Evolutionary conservation across 2,113 vertebrate species (phyloP), one percentile per base, ranked within the genome.

Genomic region (Phyllostomus discolor): DNA sequence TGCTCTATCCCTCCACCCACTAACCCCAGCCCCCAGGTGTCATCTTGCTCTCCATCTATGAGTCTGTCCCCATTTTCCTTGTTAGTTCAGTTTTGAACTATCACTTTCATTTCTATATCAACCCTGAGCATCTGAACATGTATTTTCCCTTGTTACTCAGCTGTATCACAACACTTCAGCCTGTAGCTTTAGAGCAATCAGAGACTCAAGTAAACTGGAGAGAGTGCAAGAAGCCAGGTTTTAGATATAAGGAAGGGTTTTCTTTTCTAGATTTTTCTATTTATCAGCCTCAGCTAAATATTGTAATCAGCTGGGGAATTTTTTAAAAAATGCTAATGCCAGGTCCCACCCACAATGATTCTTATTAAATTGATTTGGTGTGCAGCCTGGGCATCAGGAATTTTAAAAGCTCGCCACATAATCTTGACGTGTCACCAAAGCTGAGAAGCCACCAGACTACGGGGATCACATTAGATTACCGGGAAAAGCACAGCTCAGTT

Each of bases 391-490:
- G 81, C 41, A 81, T 69, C 15, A 81, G 48, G 33, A 91, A 91
- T 83, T 93, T 96, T 82, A 70, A 82, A 93, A 95, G 24, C 15
- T 95, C 67, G 46, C 48, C 52, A 78, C 88, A 76, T 88, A 88
- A 88, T 91, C 90, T 66, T 82, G 66, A 93, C n/a, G 31, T 59
- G 20, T 26, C 43, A 41, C 72, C 48, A 80, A 94, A 66, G 41
- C 31, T 79, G 57, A 90, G 67, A 96, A 96, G 90, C 41, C 50
- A 86, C n/a, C 33, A 43, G 26, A 14, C 35, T 48, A 28, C 46
- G 1, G 31, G 50, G 33, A 84, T 35, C 76, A 67, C 14, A 59
- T 59, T 85, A 73, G 35, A 72, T 41, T 67, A 38, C 22, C 75
- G 19, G 69, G n/a, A 67, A 94, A 89, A 80, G 10, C 48, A n/a